Conservation (phyloP, 2,888 invertebrate species). For the Leucophenga maculata region DNA sequence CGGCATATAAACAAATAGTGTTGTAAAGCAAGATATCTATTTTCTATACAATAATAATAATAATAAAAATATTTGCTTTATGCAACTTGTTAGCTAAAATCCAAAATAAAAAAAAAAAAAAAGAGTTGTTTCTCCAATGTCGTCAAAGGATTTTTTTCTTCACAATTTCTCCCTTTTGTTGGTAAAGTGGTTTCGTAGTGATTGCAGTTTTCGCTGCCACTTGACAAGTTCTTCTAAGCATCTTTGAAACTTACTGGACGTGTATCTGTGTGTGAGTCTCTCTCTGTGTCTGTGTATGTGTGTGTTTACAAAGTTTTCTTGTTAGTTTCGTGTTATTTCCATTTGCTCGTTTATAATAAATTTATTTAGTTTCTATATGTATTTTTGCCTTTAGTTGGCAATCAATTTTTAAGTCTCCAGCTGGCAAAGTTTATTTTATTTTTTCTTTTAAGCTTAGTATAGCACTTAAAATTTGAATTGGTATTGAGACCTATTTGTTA, state of each 20-base stretch:
- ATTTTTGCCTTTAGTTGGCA: slow-evolving; percentile 18
- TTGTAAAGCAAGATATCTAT: too few species aligned
- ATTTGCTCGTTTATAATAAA: slow-evolving; percentile 2
- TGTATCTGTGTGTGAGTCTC: neutral
- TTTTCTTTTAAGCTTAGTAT: too few species aligned
- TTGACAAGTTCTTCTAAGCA: too few species aligned
- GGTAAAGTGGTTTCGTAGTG: too few species aligned
- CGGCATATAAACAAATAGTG: too few species aligned
- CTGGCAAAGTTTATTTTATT: neutral
- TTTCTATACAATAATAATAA: too few species aligned
- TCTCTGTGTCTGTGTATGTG: neutral
- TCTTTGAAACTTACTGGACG: too few species aligned
- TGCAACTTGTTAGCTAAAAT: slow-evolving; percentile 22
- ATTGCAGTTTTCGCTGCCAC: too few species aligned
- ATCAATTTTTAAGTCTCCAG: slow-evolving; percentile 4
- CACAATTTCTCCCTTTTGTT: neutral
- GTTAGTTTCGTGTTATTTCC: slow-evolving; percentile 1
- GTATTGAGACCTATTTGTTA: too few species aligned
- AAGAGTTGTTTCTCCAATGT: neutral
- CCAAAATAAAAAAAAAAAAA: too few species aligned
- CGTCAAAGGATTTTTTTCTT: slow-evolving; percentile 7
- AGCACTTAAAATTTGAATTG: too few species aligned
- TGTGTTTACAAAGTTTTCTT: slow-evolving; percentile 22
- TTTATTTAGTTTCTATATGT: slow-evolving; percentile 24
- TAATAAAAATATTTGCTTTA: too few species aligned